These are phyloP conservation scores for Pandion haliaetus DNA, from an alignment of 2,113 vertebrate genomes.

Conservation along the genomic window DNA sequence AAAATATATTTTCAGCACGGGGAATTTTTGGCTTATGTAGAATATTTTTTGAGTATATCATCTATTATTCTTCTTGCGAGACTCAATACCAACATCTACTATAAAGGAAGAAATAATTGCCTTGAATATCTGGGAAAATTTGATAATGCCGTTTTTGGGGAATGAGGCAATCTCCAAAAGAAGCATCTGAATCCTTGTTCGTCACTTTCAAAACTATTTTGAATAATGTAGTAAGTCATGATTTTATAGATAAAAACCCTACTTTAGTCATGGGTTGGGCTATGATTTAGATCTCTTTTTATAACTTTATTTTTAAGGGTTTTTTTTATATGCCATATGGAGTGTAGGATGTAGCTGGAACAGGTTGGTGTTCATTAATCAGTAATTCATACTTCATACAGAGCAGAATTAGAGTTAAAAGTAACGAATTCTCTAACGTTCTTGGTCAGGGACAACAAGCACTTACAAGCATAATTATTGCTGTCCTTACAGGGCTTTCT, in stretches of 20 bases:
- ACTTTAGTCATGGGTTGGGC: background rate
- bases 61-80: background rate
- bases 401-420: slow-evolving; percentile 11
- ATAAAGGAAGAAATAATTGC: background rate
- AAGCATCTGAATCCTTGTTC: background rate
- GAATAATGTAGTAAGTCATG: background rate
- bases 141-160: background rate
- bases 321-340: background rate
- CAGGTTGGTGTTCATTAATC: slow-evolving; percentile 40
- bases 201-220: background rate
- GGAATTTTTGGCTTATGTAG: background rate
- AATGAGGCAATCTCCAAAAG: background rate
- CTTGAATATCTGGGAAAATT: background rate
- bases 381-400: slow-evolving; percentile 11
- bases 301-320: background rate
- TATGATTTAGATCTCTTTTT: background rate
- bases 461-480: background rate
- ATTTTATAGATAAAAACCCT: background rate
- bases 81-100: background rate
- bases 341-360: slow-evolving; percentile 37
- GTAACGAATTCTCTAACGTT: background rate
- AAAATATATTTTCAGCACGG: background rate
- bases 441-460: background rate
- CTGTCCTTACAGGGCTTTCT: background rate
- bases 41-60: background rate